Conservation (phyloP, 2,888 invertebrate genomes). For the Meghimatium bilineatum region DNA sequence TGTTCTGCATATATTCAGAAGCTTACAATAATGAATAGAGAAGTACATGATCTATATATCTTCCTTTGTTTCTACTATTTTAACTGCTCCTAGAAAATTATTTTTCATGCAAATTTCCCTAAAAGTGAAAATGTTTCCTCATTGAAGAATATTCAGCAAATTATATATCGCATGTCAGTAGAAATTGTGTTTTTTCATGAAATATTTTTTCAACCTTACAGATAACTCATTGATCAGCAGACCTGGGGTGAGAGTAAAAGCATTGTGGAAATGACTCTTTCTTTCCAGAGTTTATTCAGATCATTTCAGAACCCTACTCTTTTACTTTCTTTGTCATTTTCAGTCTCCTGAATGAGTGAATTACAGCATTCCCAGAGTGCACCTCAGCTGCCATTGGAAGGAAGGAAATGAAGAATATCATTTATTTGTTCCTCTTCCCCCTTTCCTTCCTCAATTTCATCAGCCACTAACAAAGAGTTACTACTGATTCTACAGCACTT, state of each 20-base stretch:
- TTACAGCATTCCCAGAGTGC: background rate
- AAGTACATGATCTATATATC: too few relatives aligned
- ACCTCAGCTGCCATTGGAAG: background rate
- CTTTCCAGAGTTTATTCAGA: background rate
- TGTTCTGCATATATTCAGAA: too few relatives aligned
- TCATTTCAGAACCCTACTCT: conserved; percentile 13
- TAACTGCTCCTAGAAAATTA: too few relatives aligned
- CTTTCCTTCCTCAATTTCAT: conserved; percentile 10
- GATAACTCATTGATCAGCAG: background rate
- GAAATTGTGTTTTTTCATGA: too few relatives aligned
- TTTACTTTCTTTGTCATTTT: conserved; percentile 36
- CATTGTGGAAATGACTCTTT: conserved; percentile 19
- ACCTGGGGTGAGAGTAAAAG: background rate
- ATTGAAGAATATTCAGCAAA: too few relatives aligned
- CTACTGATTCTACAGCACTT: background rate
- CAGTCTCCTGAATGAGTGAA: conserved; percentile 19
- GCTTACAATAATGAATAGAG: too few relatives aligned
- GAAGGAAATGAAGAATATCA: conserved; percentile 3
- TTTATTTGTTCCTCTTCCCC: background rate
- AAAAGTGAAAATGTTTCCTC: too few relatives aligned
- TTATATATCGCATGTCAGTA: too few relatives aligned
- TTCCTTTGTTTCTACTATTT: too few relatives aligned
- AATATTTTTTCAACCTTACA: too few relatives aligned
- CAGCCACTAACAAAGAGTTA: conserved; percentile 22
- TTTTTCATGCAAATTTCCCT: too few relatives aligned